A percentile compares a stretch with the other conserved stretches of the same genome.
Evolutionary conservation across 2,797 vertebrate genomes (phyloP).

Genomic region (Malacoraja senta): DNA sequence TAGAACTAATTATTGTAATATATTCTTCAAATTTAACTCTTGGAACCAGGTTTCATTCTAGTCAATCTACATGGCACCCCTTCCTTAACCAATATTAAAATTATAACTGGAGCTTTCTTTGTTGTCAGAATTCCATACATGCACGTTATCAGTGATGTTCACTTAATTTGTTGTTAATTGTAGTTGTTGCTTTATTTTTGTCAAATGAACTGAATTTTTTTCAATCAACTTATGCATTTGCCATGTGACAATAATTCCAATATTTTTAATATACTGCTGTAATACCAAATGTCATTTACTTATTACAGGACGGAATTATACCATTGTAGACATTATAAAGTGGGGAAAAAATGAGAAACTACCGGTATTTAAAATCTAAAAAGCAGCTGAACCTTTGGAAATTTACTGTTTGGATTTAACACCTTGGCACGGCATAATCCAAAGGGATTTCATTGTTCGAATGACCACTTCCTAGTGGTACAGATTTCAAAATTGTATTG

Average conservation of each 20-base stretch:
- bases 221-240: not conserved
- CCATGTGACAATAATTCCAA: not conserved
- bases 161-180: not conserved
- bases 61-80: no score
- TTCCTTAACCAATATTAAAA: not conserved
- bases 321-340: not conserved
- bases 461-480: not conserved
- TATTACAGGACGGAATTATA: not conserved
- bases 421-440: not conserved
- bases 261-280: not conserved
- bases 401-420: not conserved
- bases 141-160: not conserved
- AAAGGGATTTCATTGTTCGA: not conserved
- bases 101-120: not conserved
- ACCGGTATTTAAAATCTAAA: not conserved
- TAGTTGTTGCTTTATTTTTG: not conserved
- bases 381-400: not conserved
- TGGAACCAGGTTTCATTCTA: no score
- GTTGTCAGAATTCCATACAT: not conserved
- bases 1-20: no score
- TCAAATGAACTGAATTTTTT: not conserved
- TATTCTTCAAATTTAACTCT: no score
- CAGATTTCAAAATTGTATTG: not conserved
- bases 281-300: not conserved
- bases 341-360: not conserved